Evolutionary conservation across 2,888 invertebrate species (phyloP).

Genomic region (Nemurella pictetii): DNA sequence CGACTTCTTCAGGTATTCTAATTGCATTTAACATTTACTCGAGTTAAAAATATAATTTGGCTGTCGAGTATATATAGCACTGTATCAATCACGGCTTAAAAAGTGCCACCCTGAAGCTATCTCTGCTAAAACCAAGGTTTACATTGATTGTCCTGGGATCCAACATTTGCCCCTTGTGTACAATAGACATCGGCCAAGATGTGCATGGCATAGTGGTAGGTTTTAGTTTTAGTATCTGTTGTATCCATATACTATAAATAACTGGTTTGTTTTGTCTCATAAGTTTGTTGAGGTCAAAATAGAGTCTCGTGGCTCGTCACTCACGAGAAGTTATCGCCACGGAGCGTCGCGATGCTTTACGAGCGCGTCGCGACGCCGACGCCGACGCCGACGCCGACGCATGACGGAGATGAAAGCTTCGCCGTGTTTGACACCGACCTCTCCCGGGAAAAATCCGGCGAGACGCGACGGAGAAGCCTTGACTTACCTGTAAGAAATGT

Average conservation of each 20-base stretch:
- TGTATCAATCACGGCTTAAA: no score
- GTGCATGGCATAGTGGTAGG: no score
- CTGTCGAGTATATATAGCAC: no score
- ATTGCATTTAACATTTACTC: background rate
- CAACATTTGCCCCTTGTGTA: no score
- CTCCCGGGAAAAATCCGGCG: background rate
- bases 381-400: background rate
- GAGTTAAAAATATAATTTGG: background rate
- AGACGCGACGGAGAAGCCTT: background rate
- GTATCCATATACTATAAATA: conserved; percentile 19
- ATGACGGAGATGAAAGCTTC: background rate
- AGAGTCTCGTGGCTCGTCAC: conserved; percentile 4
- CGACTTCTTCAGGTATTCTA: background rate
- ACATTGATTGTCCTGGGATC: no score
- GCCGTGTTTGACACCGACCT: background rate
- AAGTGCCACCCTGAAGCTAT: no score
- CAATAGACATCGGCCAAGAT: no score
- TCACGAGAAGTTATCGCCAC: conserved; percentile 12
- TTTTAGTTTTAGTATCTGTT: background rate
- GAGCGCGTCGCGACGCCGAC: background rate
- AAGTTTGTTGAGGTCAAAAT: conserved; percentile 21
- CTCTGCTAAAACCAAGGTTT: no score
- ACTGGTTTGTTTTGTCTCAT: conserved; percentile 28
- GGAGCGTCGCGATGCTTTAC: conserved; percentile 12
- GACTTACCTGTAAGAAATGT: background rate